Evolutionary conservation across 1,140 invertebrate genomes (phyloP), one percentile per base, ranked within the genome.

Genomic region (Bombus fervidus): DNA sequence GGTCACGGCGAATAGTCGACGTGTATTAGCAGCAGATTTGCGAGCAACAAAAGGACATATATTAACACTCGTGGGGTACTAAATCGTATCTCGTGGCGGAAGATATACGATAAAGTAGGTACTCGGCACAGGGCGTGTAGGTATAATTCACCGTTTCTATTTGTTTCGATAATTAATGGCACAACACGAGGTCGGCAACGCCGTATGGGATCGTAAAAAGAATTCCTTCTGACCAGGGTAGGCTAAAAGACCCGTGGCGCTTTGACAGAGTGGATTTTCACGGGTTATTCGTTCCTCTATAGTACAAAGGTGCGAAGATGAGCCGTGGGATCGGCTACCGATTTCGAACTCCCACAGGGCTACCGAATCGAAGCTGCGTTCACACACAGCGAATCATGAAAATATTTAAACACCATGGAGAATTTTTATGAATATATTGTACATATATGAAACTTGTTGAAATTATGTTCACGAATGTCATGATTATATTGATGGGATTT

Each of bases 251-350:
- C 31, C 28, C 31, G 43, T 89, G 73, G 57, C 69, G 80, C n/a
- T 82, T 86, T 89, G 87, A 89, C 88, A 89, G 86, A 89, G 80
- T 89, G 84, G 76, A 89, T 86, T 89, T 89, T 77, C 84, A 89
- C 75, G 64, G 39, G 34, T 28, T 28, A 69, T 53, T 68, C 66
- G 34, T 28, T 39, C 18, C 39, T 34, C 47, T 47, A 39, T 28
- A 15, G 76, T 39, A 69, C 62, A 31, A 80, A 81, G 87, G 87
- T 77, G 84, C 80, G 76, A 89, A 80, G 84, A 88, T 64, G 87
- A 81, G 74, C 37, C 66, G 79, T 86, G 84, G 71, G 75, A 80
- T 72, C 57, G 79, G 76, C 84, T 86, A 89, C 84, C 72, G 79
- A 83, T 83, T 64, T 62, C 39, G 31, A 47, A 59, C 84, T 83